These are phyloP conservation scores for Heteromormyrus szaboi DNA, from an alignment of 2,797 vertebrate genomes.

Conservation along the genomic window DNA sequence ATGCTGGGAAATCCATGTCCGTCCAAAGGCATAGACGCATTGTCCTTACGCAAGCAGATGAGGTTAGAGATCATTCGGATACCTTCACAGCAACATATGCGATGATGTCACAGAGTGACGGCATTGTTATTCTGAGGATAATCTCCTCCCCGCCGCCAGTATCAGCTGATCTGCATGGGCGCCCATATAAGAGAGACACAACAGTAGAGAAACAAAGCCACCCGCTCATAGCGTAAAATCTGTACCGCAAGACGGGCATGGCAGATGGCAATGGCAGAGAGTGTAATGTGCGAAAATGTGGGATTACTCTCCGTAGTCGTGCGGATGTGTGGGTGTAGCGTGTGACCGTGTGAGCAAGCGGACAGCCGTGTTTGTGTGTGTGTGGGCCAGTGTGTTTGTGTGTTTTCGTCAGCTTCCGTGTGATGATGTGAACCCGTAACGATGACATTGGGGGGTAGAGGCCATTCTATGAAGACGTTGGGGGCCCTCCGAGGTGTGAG, in stretches of 20 bases:
- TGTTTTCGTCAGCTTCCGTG: not conserved
- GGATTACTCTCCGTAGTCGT: not conserved
- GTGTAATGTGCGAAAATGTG: not conserved
- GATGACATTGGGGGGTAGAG: not conserved
- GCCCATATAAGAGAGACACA: not conserved
- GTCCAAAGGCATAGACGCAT: constrained; percentile 19
- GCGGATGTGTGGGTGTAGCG: not conserved
- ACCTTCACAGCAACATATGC: constrained; percentile 37
- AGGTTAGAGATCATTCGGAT: constrained; percentile 47
- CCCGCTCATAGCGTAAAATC: not conserved
- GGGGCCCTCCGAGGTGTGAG: not conserved
- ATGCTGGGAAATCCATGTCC: not conserved
- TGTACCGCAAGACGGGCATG: not conserved
- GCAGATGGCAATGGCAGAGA: not conserved
- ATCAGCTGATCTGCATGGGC: not conserved
- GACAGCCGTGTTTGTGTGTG: not conserved
- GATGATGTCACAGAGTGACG: not conserved
- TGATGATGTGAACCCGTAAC: not conserved
- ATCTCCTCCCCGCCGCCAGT: not conserved
- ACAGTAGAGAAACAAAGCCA: not conserved
- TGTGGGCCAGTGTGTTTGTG: not conserved
- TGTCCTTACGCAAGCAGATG: constrained; percentile 52
- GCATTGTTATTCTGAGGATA: not conserved
- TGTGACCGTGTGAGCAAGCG: not conserved
- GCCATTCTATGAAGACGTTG: constrained; percentile 33